These are phyloP conservation scores for Acleris cristana DNA, from an alignment of 2,888 invertebrate species.

Conservation along the genomic window DNA sequence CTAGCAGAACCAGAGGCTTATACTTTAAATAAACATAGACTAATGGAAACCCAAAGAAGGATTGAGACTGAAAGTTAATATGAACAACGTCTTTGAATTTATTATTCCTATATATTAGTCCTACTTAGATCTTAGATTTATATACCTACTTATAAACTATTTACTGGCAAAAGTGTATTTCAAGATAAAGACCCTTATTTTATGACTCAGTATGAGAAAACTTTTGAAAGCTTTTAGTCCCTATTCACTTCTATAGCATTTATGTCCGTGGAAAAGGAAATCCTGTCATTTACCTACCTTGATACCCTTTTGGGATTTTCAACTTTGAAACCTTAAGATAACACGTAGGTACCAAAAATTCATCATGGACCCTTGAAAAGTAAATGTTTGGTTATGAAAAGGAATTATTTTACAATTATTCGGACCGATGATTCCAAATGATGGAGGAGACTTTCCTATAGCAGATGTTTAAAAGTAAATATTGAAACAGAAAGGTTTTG, in stretches of 20 bases:
- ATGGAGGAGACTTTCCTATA: neutral
- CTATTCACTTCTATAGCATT: conserved; percentile 42
- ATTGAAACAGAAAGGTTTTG: neutral
- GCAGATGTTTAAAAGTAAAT: neutral
- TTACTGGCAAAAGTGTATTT: too few relatives aligned
- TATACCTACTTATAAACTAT: too few relatives aligned
- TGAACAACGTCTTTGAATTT: too few relatives aligned
- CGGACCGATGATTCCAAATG: conserved; percentile 3
- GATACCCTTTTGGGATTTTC: conserved; percentile 46
- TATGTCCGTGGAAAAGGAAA: conserved; percentile 53
- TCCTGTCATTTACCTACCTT: conserved; percentile 55
- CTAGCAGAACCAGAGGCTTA: too few relatives aligned
- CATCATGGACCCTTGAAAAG: conserved; percentile 21
- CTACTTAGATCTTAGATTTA: too few relatives aligned
- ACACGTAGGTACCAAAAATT: conserved; percentile 34
- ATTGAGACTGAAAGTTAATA: too few relatives aligned
- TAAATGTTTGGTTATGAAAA: conserved; percentile 25
- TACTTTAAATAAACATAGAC: too few relatives aligned
- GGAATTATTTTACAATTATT: conserved; percentile 24
- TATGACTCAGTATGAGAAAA: too few relatives aligned
- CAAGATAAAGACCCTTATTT: too few relatives aligned
- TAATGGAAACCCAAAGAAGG: too few relatives aligned
- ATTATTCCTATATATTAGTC: too few relatives aligned
- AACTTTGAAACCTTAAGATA: conserved; percentile 51
- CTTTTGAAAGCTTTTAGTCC: too few relatives aligned